Evolutionary conservation across 2,113 vertebrate genomes (phyloP).

Genomic region (Anser cygnoides): DNA sequence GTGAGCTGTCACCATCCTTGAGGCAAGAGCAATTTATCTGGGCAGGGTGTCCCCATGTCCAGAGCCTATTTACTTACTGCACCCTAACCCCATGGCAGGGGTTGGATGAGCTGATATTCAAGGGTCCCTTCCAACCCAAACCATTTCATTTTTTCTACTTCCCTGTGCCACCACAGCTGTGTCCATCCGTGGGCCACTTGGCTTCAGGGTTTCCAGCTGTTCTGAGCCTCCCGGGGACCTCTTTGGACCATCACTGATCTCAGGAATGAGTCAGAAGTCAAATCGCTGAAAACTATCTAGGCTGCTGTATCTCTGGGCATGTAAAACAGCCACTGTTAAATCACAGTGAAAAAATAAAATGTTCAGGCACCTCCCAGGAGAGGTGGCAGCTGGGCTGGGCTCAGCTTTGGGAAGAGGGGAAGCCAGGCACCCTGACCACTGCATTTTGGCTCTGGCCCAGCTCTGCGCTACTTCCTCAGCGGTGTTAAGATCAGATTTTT

Average conservation of each 20-base stretch:
- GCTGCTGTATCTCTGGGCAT: background rate
- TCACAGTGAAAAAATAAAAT: background rate
- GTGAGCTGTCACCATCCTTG: background rate
- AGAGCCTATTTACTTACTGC: background rate
- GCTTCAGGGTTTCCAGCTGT: background rate
- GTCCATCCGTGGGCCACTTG: background rate
- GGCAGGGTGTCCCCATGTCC: background rate
- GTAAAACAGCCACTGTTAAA: rapidly evolving
- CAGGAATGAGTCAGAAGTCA: background rate
- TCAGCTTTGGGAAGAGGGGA: background rate
- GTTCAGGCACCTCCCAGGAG: rapidly evolving
- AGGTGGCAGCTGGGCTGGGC: background rate
- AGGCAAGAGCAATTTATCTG: background rate
- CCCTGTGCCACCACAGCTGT: background rate
- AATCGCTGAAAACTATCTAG: background rate
- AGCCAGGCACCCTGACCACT: rapidly evolving
- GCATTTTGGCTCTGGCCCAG: rapidly evolving
- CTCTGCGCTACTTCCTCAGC: background rate
- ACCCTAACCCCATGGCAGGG: background rate
- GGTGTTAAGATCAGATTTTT: background rate
- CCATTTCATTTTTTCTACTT: background rate
- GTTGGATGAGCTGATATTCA: background rate
- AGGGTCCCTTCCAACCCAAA: background rate
- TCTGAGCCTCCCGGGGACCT: background rate
- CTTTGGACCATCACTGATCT: background rate